Percentiles rank a stretch among this genome's conserved stretches.
These are phyloP conservation scores for Ciconia boyciana DNA, from an alignment of 2,113 vertebrate species.

Conservation along the genomic window DNA sequence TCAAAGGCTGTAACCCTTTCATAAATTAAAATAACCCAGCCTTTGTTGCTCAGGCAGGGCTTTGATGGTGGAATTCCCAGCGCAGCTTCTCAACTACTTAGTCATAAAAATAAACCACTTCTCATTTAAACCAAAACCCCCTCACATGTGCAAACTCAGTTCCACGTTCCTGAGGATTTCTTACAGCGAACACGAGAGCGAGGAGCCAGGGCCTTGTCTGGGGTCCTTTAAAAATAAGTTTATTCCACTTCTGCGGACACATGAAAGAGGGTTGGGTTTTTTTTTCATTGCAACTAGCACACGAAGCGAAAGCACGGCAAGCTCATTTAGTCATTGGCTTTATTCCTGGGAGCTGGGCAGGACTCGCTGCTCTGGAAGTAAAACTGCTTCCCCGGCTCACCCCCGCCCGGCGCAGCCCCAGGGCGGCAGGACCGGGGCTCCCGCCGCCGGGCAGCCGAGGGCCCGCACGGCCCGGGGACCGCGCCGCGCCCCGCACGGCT, in stretches of 20 bases:
- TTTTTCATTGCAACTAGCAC: background rate
- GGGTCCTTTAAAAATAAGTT: background rate
- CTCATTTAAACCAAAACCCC: background rate
- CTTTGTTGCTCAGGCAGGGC: background rate
- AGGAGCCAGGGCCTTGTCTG: background rate
- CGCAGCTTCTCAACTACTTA: background rate
- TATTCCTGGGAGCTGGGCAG: background rate
- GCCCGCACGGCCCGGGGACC: too few relatives aligned
- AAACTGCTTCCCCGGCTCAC: background rate
- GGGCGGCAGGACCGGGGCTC: too few relatives aligned
- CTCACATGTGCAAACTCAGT: background rate
- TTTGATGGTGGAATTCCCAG: background rate
- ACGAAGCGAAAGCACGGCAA: background rate
- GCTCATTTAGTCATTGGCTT: fast-evolving
- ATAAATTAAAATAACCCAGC: background rate
- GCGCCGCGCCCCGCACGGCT: background rate
- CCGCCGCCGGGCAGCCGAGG: background rate
- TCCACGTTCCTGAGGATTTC: background rate
- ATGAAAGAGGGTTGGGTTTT: too few relatives aligned
- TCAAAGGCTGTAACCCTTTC: background rate
- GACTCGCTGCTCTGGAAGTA: background rate
- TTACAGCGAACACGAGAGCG: fast-evolving
- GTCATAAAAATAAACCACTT: background rate
- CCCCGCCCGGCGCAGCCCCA: background rate
- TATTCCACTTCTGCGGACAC: background rate